Percentiles rank a stretch among this genome's conserved stretches.
These are phyloP conservation scores for Rattus rattus DNA, from an alignment of 2,113 vertebrate genomes.

Conservation along the genomic window DNA sequence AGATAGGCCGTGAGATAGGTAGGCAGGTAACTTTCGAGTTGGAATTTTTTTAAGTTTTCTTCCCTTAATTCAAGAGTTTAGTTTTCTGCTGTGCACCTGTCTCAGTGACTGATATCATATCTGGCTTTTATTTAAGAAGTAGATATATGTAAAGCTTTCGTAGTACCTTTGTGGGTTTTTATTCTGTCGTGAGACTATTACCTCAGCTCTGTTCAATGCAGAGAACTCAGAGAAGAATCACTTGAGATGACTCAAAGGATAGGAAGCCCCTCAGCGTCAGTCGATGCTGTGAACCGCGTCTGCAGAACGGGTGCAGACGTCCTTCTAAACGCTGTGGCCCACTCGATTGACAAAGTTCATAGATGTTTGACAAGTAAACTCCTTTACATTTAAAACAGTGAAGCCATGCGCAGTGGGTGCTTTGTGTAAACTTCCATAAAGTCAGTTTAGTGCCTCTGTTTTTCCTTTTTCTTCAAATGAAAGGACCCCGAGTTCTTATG, in stretches of 20 bases:
- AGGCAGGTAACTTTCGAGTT: background rate
- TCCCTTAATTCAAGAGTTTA: slow-evolving; percentile 31
- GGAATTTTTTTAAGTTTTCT: slow-evolving; percentile 39
- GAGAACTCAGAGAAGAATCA: background rate
- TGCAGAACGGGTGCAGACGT: background rate
- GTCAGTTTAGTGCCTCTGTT: slow-evolving; percentile 15
- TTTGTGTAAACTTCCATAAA: background rate
- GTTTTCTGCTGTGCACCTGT: background rate
- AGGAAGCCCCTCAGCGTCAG: background rate
- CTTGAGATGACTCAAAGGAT: slow-evolving; percentile 10
- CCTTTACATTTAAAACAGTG: slow-evolving; percentile 46
- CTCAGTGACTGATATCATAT: background rate
- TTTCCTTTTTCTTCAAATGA: background rate
- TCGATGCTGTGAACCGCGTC: slow-evolving; percentile 28
- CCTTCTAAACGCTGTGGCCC: background rate
- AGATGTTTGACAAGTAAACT: background rate
- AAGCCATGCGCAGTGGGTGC: background rate
- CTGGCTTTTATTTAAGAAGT: slow-evolving; percentile 2
- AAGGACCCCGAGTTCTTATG: background rate
- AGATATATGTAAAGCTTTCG: background rate
- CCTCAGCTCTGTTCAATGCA: background rate
- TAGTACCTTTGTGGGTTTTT: background rate
- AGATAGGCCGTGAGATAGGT: background rate
- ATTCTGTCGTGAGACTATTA: background rate
- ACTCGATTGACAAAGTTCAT: slow-evolving; percentile 4